Conservation (phyloP, 2,888 invertebrate species). For the Campoletis raptor region DNA sequence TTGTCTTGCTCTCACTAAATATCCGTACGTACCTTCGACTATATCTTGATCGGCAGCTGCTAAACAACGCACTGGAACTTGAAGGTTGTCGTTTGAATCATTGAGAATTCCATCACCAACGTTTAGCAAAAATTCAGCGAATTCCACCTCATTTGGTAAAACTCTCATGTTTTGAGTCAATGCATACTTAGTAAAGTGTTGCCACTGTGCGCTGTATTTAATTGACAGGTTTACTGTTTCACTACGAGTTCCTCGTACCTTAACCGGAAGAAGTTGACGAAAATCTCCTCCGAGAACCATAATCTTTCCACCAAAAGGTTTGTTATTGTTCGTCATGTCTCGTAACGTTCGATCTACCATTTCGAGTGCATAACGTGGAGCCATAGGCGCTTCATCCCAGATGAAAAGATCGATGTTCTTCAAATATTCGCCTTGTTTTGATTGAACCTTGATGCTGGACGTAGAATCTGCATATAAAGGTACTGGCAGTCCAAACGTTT, state of each 20-base stretch:
- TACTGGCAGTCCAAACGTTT: slow-evolving; percentile 38
- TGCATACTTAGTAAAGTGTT: slow-evolving; percentile 64
- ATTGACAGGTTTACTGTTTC: no score
- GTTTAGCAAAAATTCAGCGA: slow-evolving; percentile 67
- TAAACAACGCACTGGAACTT: slow-evolving; percentile 60
- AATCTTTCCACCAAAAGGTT: slow-evolving; percentile 72
- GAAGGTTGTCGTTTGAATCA: slow-evolving; percentile 63
- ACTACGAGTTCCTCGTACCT: no score
- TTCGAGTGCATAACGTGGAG: slow-evolving; percentile 69
- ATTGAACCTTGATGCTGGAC: slow-evolving; percentile 67
- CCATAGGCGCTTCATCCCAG: slow-evolving; percentile 25
- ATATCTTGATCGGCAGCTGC: slow-evolving; percentile 57
- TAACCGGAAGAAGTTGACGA: no score
- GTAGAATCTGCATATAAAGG: slow-evolving; percentile 65
- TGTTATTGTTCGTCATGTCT: slow-evolving; percentile 70
- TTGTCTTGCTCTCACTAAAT: slow-evolving; percentile 51
- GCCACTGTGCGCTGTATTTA: slow-evolving; percentile 50
- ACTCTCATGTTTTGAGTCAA: slow-evolving; percentile 71
- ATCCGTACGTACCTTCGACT: slow-evolving; percentile 58
- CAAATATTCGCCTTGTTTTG: slow-evolving; percentile 64
- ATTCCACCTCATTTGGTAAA: slow-evolving; percentile 66
- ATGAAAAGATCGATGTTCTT: slow-evolving; percentile 67
- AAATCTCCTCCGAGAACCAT: slow-evolving; percentile 56
- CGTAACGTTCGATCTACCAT: slow-evolving; percentile 67
- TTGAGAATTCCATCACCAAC: slow-evolving; percentile 66